Percentiles rank a stretch among this genome's conserved stretches.
Conservation (phyloP, 2,888 invertebrate species). For the Xanthia togata region DNA sequence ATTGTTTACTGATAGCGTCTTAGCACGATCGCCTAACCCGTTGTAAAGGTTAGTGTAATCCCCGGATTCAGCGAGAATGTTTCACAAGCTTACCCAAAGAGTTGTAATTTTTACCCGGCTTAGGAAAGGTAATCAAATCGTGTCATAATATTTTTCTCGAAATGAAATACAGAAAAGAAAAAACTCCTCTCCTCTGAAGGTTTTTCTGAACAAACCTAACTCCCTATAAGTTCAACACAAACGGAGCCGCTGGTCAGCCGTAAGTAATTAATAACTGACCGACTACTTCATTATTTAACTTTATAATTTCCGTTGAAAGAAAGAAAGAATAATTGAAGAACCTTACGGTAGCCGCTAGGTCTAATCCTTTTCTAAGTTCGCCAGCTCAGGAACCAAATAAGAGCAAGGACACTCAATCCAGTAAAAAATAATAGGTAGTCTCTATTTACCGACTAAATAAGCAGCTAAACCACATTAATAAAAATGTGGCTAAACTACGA, state of each 20-base stretch:
- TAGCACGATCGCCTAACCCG: background rate
- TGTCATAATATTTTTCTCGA: constrained; percentile 16
- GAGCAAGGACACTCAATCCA: background rate
- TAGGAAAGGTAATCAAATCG: background rate
- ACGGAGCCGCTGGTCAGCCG: background rate
- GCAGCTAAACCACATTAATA: background rate
- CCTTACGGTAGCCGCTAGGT: background rate
- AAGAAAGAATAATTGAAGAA: no score
- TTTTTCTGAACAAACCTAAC: background rate
- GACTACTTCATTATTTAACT: no score
- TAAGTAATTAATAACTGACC: constrained; percentile 13
- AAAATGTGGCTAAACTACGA: constrained; percentile 20
- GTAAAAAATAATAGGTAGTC: background rate
- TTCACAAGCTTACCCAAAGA: background rate
- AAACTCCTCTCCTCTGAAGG: background rate
- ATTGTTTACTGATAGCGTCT: constrained; percentile 15
- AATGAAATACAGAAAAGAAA: background rate
- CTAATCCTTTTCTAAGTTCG: background rate
- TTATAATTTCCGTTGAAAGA: constrained; percentile 2
- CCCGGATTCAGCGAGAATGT: background rate
- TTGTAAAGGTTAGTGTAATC: background rate
- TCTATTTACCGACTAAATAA: constrained; percentile 32
- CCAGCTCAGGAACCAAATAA: constrained; percentile 1
- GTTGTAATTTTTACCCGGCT: background rate
- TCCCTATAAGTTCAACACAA: background rate